Conservation (phyloP, 2,113 vertebrate genomes). For the Polypterus senegalus region DNA sequence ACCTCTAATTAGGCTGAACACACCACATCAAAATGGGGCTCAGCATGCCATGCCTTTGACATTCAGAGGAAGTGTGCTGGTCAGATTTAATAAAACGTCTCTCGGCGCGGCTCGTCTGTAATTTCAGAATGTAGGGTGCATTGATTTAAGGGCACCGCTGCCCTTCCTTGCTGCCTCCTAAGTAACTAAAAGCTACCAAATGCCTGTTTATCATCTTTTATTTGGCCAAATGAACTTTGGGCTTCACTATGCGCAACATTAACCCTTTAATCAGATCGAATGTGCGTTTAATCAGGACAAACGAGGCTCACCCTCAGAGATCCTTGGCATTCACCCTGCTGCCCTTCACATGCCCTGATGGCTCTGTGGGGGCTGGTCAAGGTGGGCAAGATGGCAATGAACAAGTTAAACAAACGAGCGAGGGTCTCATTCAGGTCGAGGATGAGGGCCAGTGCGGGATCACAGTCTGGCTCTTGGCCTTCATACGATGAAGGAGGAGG, state of each 20-base stretch:
- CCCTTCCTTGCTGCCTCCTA: constrained; percentile 25
- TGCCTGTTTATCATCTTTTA: constrained; percentile 25
- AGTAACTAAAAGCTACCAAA: constrained; percentile 23
- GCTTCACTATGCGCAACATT: constrained; percentile 31
- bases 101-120: constrained; percentile 36
- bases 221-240: constrained; percentile 33
- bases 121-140: constrained; percentile 38
- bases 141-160: constrained; percentile 29
- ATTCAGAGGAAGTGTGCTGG: constrained; percentile 43
- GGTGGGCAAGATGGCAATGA: too few species aligned
- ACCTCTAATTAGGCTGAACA: constrained; percentile 55
- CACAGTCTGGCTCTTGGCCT: too few species aligned
- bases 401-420: too few species aligned
- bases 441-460: too few species aligned
- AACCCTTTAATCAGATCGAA: constrained; percentile 33
- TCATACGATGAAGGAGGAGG: too few species aligned
- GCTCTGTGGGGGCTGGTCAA: too few species aligned
- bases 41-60: constrained; percentile 48
- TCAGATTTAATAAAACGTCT: constrained; percentile 44
- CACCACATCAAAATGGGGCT: constrained; percentile 47
- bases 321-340: constrained; percentile 46
- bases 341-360: constrained; percentile 35
- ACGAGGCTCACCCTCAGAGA: constrained; percentile 54
- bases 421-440: too few species aligned
- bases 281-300: constrained; percentile 67